Evolutionary conservation across 1,140 invertebrate species (phyloP), one percentile per base, ranked within the genome.

Genomic region (Bombus picipes): DNA sequence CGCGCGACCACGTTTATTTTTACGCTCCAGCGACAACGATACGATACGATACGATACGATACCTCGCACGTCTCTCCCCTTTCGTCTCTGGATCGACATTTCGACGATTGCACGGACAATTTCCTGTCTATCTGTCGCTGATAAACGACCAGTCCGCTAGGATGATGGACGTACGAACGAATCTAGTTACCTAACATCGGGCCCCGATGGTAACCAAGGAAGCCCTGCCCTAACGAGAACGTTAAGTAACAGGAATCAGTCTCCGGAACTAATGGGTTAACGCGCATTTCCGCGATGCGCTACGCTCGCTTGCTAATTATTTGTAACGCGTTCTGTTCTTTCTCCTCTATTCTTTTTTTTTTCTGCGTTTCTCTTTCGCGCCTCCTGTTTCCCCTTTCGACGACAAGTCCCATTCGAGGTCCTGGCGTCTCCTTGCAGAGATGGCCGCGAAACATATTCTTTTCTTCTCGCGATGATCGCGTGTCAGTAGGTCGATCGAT

Each of bases 171-270:
- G 80, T 53, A 68, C n/a, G 2, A 68, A 41, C 70, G 62, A 87
- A 82, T 65, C 78, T 34, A 41, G 85, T 90, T 90, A 87, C 70
- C 81, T 87, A 90, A 89, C 75, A n/a, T 32, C 59, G 47, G 41
- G 3, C 10, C 3, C 8, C 53, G 80, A 82, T 43, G 62, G 70
- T 65, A 47, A 66, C 72, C 74, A 80, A 87, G 82, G 79, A 85
- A 89, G 66, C 71, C 81, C 57, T 41, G 73, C 79, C 81, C 53
- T 37, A 59, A 41, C 76, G 81, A 70, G 78, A 72, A 66, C 74
- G 89, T 90, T 87, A 66, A 89, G 88, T 90, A 90, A 90, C 70
- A 85, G 85, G 82, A 87, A 89, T 85, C 82, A 82, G 83, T 84
- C 76, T 78, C 81, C 87, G 84, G 84, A 88, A 88, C 75, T 86